These are phyloP conservation scores for Zaprionus africanus DNA, from an alignment of 1,140 invertebrate genomes.

Conservation along the genomic window DNA sequence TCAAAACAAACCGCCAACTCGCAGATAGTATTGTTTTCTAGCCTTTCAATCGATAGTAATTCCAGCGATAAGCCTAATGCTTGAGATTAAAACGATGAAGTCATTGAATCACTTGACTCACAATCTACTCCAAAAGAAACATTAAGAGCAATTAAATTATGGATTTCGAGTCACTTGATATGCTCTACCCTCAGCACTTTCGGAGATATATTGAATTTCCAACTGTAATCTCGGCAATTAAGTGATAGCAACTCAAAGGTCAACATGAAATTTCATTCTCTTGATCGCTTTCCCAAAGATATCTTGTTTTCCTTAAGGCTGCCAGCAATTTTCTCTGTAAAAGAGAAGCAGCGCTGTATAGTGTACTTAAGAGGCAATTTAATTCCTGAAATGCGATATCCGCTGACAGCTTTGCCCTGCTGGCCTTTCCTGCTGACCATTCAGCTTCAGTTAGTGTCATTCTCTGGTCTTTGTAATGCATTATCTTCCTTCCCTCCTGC, in stretches of 20 bases:
- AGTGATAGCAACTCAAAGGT: background rate
- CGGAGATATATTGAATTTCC: background rate
- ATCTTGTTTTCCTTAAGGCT: background rate
- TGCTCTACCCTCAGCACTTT: background rate
- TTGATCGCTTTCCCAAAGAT: background rate
- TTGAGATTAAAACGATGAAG: constrained; percentile 26
- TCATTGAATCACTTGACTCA: constrained; percentile 23
- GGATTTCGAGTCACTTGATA: background rate
- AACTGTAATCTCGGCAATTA: background rate
- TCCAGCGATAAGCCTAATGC: constrained; percentile 29
- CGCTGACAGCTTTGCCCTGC: background rate
- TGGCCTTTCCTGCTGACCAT: constrained; percentile 3
- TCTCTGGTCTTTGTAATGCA: constrained; percentile 47
- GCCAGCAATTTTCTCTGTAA: background rate
- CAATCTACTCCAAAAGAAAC: constrained; percentile 22
- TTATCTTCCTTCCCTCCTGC: constrained; percentile 30
- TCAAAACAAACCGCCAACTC: constrained; percentile 20
- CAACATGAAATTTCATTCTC: background rate
- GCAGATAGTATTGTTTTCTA: background rate
- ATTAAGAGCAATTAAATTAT: constrained; percentile 21
- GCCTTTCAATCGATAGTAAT: constrained; percentile 34
- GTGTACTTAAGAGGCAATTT: constrained; percentile 3
- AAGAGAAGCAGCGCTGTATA: background rate
- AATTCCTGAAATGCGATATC: constrained; percentile 9
- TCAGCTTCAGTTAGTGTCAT: constrained; percentile 23